phyloP scores from a whole-genome alignment of 2,797 vertebrate species.

The Chiloscyllium punctatum region DNA sequence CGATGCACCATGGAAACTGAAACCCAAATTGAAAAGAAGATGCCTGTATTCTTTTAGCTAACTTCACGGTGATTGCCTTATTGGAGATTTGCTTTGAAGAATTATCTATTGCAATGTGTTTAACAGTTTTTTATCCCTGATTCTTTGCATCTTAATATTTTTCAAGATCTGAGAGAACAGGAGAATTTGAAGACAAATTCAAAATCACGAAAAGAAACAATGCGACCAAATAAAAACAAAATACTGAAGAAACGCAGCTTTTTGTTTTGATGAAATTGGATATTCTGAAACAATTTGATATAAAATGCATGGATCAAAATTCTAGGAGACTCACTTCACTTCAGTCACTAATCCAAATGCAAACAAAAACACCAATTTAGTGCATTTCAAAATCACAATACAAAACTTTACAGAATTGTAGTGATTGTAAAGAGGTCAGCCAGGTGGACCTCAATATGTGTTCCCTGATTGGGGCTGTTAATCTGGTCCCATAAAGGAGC shows the following conservation, averaged over 20 bases:
- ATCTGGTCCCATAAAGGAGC: too few species aligned
- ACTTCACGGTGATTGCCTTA: neutral
- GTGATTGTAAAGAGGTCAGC: too few species aligned
- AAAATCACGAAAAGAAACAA: neutral
- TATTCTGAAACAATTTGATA: neutral
- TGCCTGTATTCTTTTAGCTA: neutral
- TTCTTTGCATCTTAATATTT: neutral
- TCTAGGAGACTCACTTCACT: neutral
- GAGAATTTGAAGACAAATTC: neutral
- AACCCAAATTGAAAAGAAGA: neutral
- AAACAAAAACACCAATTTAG: neutral
- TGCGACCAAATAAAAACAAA: too few species aligned
- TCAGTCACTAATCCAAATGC: neutral
- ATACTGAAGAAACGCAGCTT: too few species aligned
- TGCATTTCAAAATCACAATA: neutral
- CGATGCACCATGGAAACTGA: neutral
- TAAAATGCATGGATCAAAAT: neutral
- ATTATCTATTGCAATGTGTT: neutral
- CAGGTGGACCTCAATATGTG: too few species aligned
- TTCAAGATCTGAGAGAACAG: neutral
- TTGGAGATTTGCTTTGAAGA: neutral
- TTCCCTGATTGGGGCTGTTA: too few species aligned
- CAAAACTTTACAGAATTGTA: neutral
- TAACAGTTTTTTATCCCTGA: neutral
- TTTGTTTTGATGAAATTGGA: neutral